Base-by-base conservation (phyloP, 2,888 invertebrate species). In the Clanis bilineata region DNA sequence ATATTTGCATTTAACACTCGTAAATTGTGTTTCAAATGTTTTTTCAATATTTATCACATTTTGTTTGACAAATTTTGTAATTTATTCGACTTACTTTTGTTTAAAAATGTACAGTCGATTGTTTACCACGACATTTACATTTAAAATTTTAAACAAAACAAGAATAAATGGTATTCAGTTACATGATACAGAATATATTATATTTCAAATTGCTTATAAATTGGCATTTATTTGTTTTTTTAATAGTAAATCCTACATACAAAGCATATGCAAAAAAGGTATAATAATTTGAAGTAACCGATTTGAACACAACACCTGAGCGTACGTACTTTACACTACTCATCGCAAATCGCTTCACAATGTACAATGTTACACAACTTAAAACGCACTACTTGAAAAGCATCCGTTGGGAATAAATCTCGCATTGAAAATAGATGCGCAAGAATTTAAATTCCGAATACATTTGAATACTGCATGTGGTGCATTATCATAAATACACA, bases 401-500 rank as follows among this genome's bases (percentile, higher is more conserved):
- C 58, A 51, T 51, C 59, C 59, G 28, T 39, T 58, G 47, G 38
- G 58, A 58, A 57, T 57, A 57, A 38, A 41, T 57, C 57, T 45
- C 51, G 51, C 23, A 38, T 38, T 15, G 45, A 18, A 39, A 51
- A 58, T 51, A 58, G 39, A 58, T 58, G 38, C 47, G 47, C 39
- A 43, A 44, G 60, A 60, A 73, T 78, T 77, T 77, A 73, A 74
- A 79, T 80, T 68, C 59, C 59, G 73, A 73, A 76, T 73, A 67
- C 61, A 76, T 77, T 80, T 73, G 63, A 80, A 78, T 77, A 71
- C 72, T 64, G 60, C 72, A 70, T 67, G 63, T 57, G 38, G 62
- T 62, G 58, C 56, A 79, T 83, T 85, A 70, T 70, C 82, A 85
- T 86, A 80, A 78, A 74, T 73, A 75, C 73, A 69, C 70, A 65